These are phyloP conservation scores for Cirrhinus mrigala DNA, from an alignment of 2,797 vertebrate species.

Conservation along the genomic window DNA sequence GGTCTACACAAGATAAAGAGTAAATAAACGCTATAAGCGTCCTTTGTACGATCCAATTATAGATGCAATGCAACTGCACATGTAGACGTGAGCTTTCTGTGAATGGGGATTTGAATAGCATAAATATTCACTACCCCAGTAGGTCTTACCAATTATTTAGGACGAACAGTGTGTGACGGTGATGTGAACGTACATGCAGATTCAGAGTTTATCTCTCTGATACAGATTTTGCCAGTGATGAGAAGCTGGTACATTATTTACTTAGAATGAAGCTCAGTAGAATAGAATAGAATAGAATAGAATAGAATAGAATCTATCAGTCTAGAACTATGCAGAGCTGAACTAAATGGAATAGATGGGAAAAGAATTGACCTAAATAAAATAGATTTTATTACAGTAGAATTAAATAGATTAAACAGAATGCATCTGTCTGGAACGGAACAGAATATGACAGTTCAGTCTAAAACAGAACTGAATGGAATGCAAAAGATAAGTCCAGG, in stretches of 20 bases:
- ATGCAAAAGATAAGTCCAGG: neutral
- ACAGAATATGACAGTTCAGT: neutral
- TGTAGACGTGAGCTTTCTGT: conserved; percentile 15
- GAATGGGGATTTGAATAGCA: conserved; percentile 38
- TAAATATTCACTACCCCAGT: conserved; percentile 29
- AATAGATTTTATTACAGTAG: neutral
- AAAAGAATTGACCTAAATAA: neutral
- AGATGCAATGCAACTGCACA: conserved; percentile 17
- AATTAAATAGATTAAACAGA: neutral
- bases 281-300: neutral
- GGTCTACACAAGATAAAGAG: conserved; percentile 4
- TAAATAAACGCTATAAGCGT: conserved; percentile 36
- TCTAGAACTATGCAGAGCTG: neutral
- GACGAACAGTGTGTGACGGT: conserved; percentile 4
- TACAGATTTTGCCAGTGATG: conserved; percentile 13
- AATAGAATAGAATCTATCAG: neutral
- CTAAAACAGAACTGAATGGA: neutral
- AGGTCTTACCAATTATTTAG: conserved; percentile 34
- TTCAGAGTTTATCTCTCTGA: conserved; percentile 27
- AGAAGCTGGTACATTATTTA: neutral
- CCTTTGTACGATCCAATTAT: conserved; percentile 29
- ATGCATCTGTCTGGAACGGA: neutral
- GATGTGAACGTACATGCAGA: conserved; percentile 1
- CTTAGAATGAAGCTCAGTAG: neutral
- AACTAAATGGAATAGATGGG: neutral